Conservation (phyloP, 2,888 invertebrate species). For the Zonitis immaculata region DNA sequence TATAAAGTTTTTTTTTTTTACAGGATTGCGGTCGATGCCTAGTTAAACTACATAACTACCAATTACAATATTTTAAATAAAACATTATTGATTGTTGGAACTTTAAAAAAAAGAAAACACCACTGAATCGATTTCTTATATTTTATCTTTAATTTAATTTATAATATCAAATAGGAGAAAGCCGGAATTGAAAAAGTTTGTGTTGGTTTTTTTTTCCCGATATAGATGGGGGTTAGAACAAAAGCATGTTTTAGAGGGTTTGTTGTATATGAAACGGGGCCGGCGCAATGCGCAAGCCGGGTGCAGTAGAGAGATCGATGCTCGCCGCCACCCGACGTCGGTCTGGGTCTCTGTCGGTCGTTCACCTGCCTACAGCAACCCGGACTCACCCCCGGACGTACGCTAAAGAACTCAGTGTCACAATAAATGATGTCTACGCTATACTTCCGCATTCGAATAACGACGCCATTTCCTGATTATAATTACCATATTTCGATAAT, state of each 20-base stretch:
- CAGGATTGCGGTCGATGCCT: constrained; percentile 8
- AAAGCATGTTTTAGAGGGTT: constrained; percentile 8
- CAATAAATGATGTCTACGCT: constrained; percentile 21
- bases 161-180: constrained; percentile 25
- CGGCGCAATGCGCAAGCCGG: constrained; percentile 36
- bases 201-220: no score
- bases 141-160: constrained; percentile 26
- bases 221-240: no score
- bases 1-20: no score
- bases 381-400: constrained; percentile 29
- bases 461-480: constrained; percentile 12
- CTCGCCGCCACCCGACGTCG: constrained; percentile 43
- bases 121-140: neutral
- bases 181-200: constrained; percentile 23
- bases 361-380: constrained; percentile 42
- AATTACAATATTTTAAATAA: no score
- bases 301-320: constrained; percentile 45
- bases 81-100: no score
- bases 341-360: constrained; percentile 48
- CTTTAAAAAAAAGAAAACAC: no score
- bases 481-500: constrained; percentile 4
- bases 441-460: constrained; percentile 22
- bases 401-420: constrained; percentile 24
- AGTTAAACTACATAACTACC: no score
- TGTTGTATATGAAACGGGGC: no score